Evolutionary conservation across 1,140 invertebrate species (phyloP).

Genomic region (Sycophaga agraensis): DNA sequence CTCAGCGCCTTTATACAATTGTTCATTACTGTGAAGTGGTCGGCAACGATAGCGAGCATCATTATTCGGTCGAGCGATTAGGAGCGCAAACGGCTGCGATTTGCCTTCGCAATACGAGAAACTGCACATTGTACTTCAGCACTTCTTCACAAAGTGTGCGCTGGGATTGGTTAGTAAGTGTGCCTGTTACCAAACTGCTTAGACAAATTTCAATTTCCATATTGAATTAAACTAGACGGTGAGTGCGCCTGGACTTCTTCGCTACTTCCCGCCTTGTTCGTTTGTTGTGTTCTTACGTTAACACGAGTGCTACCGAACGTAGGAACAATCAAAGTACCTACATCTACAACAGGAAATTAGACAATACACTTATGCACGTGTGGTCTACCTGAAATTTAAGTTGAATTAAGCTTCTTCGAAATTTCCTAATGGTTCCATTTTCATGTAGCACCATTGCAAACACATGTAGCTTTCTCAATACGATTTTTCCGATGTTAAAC

Average conservation of each 20-base stretch:
- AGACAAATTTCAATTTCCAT: slow-evolving; percentile 9
- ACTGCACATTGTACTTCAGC: neutral
- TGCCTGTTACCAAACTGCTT: slow-evolving; percentile 1
- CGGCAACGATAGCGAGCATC: neutral
- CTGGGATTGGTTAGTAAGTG: too few species aligned
- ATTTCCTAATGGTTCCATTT: neutral
- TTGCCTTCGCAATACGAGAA: slow-evolving; percentile 3
- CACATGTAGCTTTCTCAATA: too few species aligned
- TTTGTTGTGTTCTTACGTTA: neutral
- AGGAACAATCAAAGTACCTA: slow-evolving; percentile 1
- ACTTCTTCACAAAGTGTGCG: too few species aligned
- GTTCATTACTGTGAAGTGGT: too few species aligned
- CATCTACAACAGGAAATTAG: neutral
- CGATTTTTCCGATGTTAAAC: too few species aligned
- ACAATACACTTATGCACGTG: neutral
- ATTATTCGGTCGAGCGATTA: slow-evolving; percentile 11
- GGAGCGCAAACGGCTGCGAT: neutral
- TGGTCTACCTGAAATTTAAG: neutral
- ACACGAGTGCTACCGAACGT: neutral
- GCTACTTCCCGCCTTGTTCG: neutral
- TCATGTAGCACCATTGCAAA: too few species aligned
- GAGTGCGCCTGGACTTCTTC: too few species aligned
- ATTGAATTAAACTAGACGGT: slow-evolving; percentile 7
- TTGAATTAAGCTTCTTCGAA: neutral
- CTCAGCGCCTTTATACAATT: too few species aligned